Base-by-base conservation (phyloP, 2,888 invertebrate species). In the Tetheella fluctuosa region DNA sequence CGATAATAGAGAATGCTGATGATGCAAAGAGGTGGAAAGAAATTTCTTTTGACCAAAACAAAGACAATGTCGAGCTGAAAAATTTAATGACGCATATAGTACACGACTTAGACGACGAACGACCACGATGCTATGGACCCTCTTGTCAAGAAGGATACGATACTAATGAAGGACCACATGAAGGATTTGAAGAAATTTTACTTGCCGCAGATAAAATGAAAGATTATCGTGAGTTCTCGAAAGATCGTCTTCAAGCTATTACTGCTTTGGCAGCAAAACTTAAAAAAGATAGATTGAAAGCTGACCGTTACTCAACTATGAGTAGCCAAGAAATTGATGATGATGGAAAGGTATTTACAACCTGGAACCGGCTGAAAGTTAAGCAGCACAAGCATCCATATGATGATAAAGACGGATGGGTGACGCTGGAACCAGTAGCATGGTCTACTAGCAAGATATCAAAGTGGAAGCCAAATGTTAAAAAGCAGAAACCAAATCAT, bases 381-480 rank as follows among this genome's bases (percentile, higher is more conserved):
- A 93, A 93, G 76, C 93, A 93, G 72, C 94, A 94, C 64, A 93
- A 94, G 64, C 94, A 94, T 74, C 94, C 95, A 0, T 94, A 93
- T 66, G 95, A 96, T 61, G 95, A 96, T 68, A 94, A 95, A 74
- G 95, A 95, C 60, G 96, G 96, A 0, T 97, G 97, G 97, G 96
- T 97, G 0, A 95, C 96, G 1, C 83, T 97, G 60, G 96, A 97
- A 68, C 96, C 95, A 5, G 94, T 97, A 5, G 96, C 96, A 0
- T 97, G 96, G 96, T 96, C 96, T 0, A 94, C 96, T 13, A 96
- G 96, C 70, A 96, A 96, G 87, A 95, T 96, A 66, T 96, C 96
- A 1, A 96, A 96, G 83, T 97, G 96, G 97, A 95, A 96, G 77
- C 95, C 95, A 0, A 95, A 94, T 67, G 89, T 94, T 10, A 94